Evolutionary conservation across 2,113 vertebrate species (phyloP).

Genomic region (Cyphomyrus plagiostoma): DNA sequence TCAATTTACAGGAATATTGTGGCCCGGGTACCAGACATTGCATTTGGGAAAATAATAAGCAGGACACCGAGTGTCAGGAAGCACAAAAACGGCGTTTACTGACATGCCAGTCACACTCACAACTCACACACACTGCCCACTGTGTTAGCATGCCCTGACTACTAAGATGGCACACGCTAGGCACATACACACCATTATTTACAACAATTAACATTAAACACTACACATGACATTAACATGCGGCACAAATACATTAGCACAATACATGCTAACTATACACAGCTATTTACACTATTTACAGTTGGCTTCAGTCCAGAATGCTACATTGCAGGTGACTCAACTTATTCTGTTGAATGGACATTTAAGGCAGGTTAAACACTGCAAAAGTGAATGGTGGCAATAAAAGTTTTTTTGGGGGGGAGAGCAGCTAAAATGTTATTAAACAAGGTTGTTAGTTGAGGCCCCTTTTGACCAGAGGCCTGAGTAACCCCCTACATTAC

Average conservation of each 20-base stretch:
- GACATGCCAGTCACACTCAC: neutral
- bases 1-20: neutral
- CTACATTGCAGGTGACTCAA: neutral
- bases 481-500: neutral
- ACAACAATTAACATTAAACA: neutral
- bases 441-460: neutral
- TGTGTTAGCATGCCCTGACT: too few species aligned
- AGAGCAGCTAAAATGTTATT: neutral
- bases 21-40: neutral
- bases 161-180: neutral
- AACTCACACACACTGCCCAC: neutral
- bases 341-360: neutral
- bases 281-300: neutral
- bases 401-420: too few species aligned
- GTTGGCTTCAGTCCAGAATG: neutral
- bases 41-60: neutral
- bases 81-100: neutral
- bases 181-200: neutral
- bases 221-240: neutral
- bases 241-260: neutral
- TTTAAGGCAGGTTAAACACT: neutral
- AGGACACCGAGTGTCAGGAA: neutral
- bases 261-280: neutral
- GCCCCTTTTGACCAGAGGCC: neutral
- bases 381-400: neutral